phyloP scores from a whole-genome alignment of 1,140 invertebrate species.

The Sarcophaga peregrina region DNA sequence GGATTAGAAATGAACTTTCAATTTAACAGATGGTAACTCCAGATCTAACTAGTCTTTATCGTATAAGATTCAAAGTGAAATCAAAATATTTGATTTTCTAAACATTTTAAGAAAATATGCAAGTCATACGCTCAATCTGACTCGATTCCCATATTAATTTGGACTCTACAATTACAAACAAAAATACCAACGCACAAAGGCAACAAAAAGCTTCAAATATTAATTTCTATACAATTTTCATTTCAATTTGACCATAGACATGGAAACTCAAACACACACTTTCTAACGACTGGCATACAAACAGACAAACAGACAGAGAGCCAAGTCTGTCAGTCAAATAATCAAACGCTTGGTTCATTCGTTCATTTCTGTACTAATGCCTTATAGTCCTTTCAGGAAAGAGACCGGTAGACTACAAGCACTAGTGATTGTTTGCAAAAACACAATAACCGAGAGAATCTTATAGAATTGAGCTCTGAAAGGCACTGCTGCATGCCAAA shows the following conservation, averaged over 20 bases:
- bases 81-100: no score
- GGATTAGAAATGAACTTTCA: no score
- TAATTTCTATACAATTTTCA: slow-evolving; percentile 17
- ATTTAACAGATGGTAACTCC: no score
- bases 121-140: no score
- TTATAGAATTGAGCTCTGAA: neutral
- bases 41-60: no score
- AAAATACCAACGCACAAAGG: no score
- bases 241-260: slow-evolving; percentile 2
- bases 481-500: neutral
- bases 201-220: neutral
- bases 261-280: neutral
- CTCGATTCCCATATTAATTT: no score
- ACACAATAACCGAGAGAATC: neutral
- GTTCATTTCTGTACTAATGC: neutral
- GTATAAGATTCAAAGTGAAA: no score
- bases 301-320: neutral
- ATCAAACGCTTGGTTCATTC: neutral
- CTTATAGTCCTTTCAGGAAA: neutral
- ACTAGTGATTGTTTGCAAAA: no score
- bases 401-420: neutral
- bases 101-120: no score
- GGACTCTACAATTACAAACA: no score
- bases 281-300: neutral
- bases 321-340: neutral